These are phyloP conservation scores for Hypsopygia costalis DNA, from an alignment of 2,888 invertebrate species.

Conservation along the genomic window DNA sequence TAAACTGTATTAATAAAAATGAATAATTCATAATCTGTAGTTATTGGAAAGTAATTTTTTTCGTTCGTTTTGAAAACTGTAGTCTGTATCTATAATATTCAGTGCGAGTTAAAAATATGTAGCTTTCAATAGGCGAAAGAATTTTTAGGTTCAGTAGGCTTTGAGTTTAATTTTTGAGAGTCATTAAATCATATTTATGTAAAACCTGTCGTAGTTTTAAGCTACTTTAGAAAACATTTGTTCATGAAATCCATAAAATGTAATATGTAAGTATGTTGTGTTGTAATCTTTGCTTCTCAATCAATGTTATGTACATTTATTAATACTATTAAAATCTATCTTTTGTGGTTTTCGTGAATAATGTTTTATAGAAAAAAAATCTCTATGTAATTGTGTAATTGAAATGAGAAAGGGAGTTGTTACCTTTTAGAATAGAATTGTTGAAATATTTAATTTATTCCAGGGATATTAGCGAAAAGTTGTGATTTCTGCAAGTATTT, in stretches of 20 bases:
- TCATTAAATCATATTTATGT: no score
- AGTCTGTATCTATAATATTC: no score
- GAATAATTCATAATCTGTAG: no score
- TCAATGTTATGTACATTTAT: no score
- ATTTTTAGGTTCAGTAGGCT: no score
- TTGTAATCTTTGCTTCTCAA: no score
- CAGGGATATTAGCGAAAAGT: constrained; percentile 16
- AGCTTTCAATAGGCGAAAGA: no score
- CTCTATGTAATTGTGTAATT: constrained; percentile 19
- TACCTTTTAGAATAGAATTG: constrained; percentile 26
- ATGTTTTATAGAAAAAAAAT: not conserved
- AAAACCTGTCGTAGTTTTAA: constrained; percentile 18
- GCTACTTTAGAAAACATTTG: constrained; percentile 11
- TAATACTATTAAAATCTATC: not conserved
- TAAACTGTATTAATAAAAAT: no score
- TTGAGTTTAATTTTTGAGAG: no score
- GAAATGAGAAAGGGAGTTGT: constrained; percentile 57
- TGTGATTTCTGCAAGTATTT: constrained; percentile 25
- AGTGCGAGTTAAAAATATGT: no score
- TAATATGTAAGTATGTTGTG: not conserved
- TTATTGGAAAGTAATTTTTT: no score
- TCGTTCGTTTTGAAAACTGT: no score
- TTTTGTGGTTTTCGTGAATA: constrained; percentile 2
- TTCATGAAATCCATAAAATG: constrained; percentile 24
- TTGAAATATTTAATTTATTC: constrained; percentile 30